Evolutionary conservation across 2,113 vertebrate species (phyloP).

Genomic region (Oncorhynchus clarkii): DNA sequence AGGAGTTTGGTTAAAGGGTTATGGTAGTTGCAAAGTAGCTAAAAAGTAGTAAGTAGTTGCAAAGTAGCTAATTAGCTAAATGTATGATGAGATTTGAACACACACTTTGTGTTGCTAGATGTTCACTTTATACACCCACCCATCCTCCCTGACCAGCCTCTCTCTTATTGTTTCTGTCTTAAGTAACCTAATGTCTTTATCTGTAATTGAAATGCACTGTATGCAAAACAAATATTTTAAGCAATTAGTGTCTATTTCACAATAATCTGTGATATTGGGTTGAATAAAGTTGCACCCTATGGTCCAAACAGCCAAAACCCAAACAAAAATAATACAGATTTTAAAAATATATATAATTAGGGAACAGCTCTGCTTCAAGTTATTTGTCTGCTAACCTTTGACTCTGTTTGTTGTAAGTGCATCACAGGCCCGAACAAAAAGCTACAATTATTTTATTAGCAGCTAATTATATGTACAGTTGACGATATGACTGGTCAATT

Average conservation of each 20-base stretch:
- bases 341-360: constrained; percentile 47
- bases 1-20: no score
- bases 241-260: no score
- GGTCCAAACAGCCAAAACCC: background rate
- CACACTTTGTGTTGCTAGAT: no score
- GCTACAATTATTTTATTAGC: constrained; percentile 56
- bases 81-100: no score
- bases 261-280: background rate
- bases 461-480: constrained; percentile 49
- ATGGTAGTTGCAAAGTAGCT: no score
- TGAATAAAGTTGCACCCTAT: background rate
- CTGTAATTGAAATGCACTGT: no score
- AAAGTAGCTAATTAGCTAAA: no score
- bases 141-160: background rate
- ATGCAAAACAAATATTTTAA: no score
- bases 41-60: no score
- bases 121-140: no score
- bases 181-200: no score
- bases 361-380: constrained; percentile 50
- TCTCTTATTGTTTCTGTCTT: background rate
- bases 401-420: constrained; percentile 46
- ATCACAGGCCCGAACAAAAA: constrained; percentile 32
- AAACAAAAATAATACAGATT: background rate
- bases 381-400: constrained; percentile 57
- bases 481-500: constrained; percentile 48